A percentile compares a stretch with the other conserved stretches of the same genome.
Evolutionary conservation across 2,888 invertebrate species (phyloP).

Genomic region (Branchellion lobata): DNA sequence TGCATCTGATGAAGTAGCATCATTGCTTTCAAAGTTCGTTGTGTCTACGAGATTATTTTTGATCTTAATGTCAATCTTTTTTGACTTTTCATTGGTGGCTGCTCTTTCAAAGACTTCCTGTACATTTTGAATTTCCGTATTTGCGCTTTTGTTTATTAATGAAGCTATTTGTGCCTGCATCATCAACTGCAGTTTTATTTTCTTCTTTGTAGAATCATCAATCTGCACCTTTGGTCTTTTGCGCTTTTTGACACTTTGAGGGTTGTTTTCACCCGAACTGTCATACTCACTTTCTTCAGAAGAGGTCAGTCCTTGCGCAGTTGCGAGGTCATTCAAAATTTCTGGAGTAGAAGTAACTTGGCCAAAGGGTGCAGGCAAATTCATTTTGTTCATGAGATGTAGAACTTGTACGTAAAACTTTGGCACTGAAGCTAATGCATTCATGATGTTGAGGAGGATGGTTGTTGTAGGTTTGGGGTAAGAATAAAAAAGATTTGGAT

Average conservation of each 20-base stretch:
- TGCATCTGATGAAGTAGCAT: neutral
- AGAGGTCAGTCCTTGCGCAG: slow-evolving; percentile 45
- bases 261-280: slow-evolving; percentile 64
- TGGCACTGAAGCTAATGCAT: slow-evolving; percentile 74
- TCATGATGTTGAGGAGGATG: slow-evolving; percentile 76
- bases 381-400: slow-evolving; percentile 94
- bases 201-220: slow-evolving; percentile 33
- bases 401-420: slow-evolving; percentile 78
- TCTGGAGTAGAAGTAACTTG: slow-evolving; percentile 51
- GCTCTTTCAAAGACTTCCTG: slow-evolving; percentile 56
- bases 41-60: slow-evolving; percentile 36
- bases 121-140: slow-evolving; percentile 44
- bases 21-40: neutral
- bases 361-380: slow-evolving; percentile 79
- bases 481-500: slow-evolving; percentile 67
- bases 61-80: slow-evolving; percentile 55
- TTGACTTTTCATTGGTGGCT: slow-evolving; percentile 66
- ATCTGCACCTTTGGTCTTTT: slow-evolving; percentile 53
- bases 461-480: slow-evolving; percentile 77
- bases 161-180: slow-evolving; percentile 45
- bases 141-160: slow-evolving; percentile 7
- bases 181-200: slow-evolving; percentile 40
- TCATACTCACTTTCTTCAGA: slow-evolving; percentile 71
- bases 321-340: slow-evolving; percentile 37
- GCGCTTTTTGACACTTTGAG: slow-evolving; percentile 48